Evolutionary conservation across 2,888 invertebrate genomes (phyloP), one percentile per base, ranked within the genome.

Genomic region (Digitonthophagus gazella): DNA sequence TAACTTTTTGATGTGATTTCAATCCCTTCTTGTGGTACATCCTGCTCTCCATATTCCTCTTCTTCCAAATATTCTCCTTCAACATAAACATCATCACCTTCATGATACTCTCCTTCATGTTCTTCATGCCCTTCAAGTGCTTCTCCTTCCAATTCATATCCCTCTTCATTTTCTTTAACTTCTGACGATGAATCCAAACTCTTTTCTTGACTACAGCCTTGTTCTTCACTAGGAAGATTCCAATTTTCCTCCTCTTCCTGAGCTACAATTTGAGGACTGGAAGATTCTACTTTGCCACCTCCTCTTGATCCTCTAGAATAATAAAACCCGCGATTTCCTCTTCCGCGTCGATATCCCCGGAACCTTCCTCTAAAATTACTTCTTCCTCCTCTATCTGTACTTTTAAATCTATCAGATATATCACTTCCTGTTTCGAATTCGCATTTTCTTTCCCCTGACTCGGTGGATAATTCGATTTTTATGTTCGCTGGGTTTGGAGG

Each of bases 371-470:
- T 44, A 11, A 8, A 44, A 3, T 44, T 44, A 44, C 28, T 11
- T 16, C 28, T 19, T 8, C 64, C 44, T 15, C 63, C 63, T 4
- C 66, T 16, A 54, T 63, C 19, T n/a, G 28, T n/a, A 58, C 28
- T 64, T 15, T 66, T 67, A 66, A 58, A 69, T 20, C 28, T 66
- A 14, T 65, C 63, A 55, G 65, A 44, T 19, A 54, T 58, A 55
- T 64, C 58, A 18, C 66, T 56, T 54, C 66, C 70, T 69, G 77
- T 74, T 64, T 78, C 77, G 16, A 79, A 28, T 6, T 69, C 72
- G 69, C 75, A 80, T 69, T 72, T 79, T 61, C 79, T 74, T 67
- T 75, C 71, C 5, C 79, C 80, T 15, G 78, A 76, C 28, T 75
- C 73, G n/a, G 74, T 76, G 5, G 73, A 75, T 28, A 79, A 65